Conservation (phyloP, 2,888 invertebrate species). For the Aphidoletes aphidimyza region DNA sequence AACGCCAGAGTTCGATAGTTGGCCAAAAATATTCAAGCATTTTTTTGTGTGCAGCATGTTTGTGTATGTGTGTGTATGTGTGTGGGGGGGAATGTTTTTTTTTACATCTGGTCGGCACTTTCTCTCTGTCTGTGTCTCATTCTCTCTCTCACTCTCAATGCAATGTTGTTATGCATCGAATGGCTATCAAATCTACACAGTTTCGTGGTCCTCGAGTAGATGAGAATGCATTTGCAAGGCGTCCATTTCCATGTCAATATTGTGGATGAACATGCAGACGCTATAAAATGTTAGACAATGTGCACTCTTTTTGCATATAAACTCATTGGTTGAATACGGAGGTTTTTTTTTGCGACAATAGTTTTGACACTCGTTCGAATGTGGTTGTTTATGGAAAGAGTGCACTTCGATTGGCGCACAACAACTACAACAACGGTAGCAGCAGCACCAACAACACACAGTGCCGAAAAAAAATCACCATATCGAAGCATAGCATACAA, state of each 20-base stretch:
- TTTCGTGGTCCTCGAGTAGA: neutral
- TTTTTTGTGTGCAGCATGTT: neutral
- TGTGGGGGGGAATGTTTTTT: neutral
- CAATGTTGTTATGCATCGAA: neutral
- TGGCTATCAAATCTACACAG: neutral
- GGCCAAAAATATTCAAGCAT: neutral
- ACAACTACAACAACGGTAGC: neutral
- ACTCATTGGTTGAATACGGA: neutral
- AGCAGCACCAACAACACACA: too few relatives aligned
- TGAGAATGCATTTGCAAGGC: conserved; percentile 3
- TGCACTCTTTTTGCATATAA: neutral
- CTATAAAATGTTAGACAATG: conserved; percentile 39
- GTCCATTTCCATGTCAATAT: conserved; percentile 31
- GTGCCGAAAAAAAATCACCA: too few relatives aligned
- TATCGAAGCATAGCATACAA: neutral
- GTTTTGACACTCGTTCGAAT: conserved; percentile 20
- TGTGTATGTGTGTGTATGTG: neutral
- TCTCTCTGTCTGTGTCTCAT: neutral
- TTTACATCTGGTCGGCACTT: too few relatives aligned
- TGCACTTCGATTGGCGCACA: neutral
- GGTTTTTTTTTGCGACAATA: conserved; percentile 36
- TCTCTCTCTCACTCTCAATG: too few relatives aligned
- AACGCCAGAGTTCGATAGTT: conserved; percentile 3
- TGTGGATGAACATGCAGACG: conserved; percentile 13
- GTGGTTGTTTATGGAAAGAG: conserved; percentile 35